phyloP scores from a whole-genome alignment of 2,113 vertebrate genomes.

The Ariopsis seemanni region DNA sequence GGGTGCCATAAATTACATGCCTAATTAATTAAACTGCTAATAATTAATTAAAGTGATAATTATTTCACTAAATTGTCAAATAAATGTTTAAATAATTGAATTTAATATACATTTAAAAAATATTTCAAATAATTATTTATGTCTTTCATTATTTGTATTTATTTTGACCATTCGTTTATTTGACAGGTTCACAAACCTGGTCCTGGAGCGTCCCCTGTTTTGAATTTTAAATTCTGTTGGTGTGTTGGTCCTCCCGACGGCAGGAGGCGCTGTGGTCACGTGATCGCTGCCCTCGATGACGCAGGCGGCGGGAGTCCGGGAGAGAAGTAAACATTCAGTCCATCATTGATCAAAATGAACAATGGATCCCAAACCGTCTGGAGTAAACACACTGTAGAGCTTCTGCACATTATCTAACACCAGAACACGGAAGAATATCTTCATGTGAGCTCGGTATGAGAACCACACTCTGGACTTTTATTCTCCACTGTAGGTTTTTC shows the following conservation, averaged over 20 bases:
- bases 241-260: neutral
- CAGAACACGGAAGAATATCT: neutral
- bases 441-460: conserved; percentile 10
- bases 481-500: neutral
- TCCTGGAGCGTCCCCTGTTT: neutral
- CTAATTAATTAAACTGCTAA: neutral
- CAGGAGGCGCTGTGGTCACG: conserved; percentile 26
- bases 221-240: neutral
- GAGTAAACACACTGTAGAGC: neutral
- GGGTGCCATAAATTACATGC: neutral
- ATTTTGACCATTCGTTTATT: neutral
- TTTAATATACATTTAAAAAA: neutral
- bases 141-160: neutral
- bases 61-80: neutral
- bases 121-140: neutral
- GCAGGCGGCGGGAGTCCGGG: conserved; percentile 29
- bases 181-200: neutral
- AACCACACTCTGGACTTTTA: neutral
- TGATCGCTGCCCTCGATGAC: neutral
- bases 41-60: neutral
- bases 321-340: conserved; percentile 38
- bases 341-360: neutral
- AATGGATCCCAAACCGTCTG: neutral
- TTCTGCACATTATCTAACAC: too few relatives aligned
- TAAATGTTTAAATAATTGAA: neutral